Evolutionary conservation across 1,140 invertebrate species (phyloP).

Genomic region (Teleogryllus occipitalis): DNA sequence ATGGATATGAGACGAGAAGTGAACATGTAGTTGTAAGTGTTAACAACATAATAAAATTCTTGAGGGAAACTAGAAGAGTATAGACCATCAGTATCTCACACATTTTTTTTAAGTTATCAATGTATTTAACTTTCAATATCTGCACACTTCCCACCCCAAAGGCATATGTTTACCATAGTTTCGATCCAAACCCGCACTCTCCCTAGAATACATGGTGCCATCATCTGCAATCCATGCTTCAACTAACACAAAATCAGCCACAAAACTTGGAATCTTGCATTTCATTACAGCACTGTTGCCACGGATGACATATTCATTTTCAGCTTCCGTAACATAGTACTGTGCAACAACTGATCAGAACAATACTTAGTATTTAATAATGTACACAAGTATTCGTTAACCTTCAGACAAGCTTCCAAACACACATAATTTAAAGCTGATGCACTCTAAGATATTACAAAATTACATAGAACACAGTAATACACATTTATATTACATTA

Average conservation of each 20-base stretch:
- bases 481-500: no score
- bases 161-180: neutral
- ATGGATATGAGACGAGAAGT: no score
- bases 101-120: no score
- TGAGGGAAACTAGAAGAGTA: neutral
- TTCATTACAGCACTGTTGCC: constrained; percentile 81
- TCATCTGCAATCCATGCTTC: constrained; percentile 71
- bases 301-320: constrained; percentile 78
- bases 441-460: no score
- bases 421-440: no score
- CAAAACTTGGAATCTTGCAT: constrained; percentile 80
- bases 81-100: neutral
- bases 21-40: no score
- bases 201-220: constrained; percentile 44
- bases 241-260: constrained; percentile 75
- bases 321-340: constrained; percentile 70
- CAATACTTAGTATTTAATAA: no score
- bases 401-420: no score
- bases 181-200: neutral
- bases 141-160: neutral
- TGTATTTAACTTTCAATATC: neutral
- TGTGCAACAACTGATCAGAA: constrained; percentile 60
- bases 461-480: no score
- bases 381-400: no score
- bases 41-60: neutral